These are phyloP conservation scores for Ryuthela nishihirai DNA, from an alignment of 2,888 invertebrate genomes.

Conservation along the genomic window DNA sequence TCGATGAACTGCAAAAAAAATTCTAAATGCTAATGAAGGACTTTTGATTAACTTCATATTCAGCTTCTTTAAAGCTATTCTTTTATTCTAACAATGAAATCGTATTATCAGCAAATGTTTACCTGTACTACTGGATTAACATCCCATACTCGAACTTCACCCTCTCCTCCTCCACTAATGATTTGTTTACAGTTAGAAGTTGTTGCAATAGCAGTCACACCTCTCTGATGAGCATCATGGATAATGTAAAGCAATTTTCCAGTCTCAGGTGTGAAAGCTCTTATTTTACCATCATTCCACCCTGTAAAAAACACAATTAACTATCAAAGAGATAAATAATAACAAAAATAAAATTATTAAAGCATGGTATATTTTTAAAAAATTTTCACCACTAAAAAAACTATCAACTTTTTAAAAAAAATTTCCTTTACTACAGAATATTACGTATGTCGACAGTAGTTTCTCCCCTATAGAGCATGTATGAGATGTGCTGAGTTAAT, in stretches of 20 bases:
- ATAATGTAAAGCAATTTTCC: conserved; percentile 78
- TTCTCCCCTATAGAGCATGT: no score
- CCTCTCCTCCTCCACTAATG: conserved; percentile 86
- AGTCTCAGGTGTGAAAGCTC: conserved; percentile 57
- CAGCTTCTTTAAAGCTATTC: no score
- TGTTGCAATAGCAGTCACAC: conserved; percentile 75
- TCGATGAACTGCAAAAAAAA: no score
- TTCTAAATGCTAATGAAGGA: no score
- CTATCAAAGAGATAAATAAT: conserved; percentile 11
- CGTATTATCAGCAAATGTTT: no score
- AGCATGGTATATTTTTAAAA: neutral
- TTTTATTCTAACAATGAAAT: no score
- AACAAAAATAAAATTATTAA: neutral
- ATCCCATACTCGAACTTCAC: conserved; percentile 67
- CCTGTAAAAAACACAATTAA: conserved; percentile 45
- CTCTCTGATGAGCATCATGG: conserved; percentile 83
- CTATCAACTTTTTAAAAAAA: no score
- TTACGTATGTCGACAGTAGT: no score
- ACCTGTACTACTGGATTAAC: conserved; percentile 48
- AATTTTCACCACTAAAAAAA: neutral
- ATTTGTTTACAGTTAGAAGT: conserved; percentile 66
- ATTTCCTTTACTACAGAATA: no score
- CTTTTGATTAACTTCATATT: no score
- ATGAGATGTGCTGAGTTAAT: no score
- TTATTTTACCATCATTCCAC: conserved; percentile 54